A percentile compares a stretch with the other conserved stretches of the same genome.
phyloP scores from a whole-genome alignment of 2,797 vertebrate species.

The Hippocampus kuda region DNA sequence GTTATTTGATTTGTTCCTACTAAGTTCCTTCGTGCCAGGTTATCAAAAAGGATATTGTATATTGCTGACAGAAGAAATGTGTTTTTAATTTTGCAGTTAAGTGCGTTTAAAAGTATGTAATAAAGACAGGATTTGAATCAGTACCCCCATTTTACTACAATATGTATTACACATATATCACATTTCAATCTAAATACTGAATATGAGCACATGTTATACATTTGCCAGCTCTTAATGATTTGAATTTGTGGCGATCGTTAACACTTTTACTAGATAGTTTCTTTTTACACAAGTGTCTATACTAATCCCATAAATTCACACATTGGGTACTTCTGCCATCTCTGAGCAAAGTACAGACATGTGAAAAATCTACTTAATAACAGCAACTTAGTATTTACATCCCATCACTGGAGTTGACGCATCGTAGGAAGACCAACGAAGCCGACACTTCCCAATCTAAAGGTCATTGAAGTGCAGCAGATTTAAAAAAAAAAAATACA shows the following conservation, averaged over 20 bases:
- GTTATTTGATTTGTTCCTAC: no score
- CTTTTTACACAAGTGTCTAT: no score
- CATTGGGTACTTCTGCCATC: no score
- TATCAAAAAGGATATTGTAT: no score
- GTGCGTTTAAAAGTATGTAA: neutral
- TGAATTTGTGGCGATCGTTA: no score
- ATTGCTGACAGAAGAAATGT: neutral
- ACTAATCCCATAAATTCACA: no score
- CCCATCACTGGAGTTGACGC: neutral
- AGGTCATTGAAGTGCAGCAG: no score
- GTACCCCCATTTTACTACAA: neutral
- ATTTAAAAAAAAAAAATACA: no score
- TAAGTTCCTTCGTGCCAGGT: neutral
- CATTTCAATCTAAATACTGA: neutral
- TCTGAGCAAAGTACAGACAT: no score
- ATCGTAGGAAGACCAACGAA: neutral
- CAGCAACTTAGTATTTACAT: neutral
- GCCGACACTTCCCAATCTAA: no score
- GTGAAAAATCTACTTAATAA: no score
- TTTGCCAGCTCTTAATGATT: neutral
- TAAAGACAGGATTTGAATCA: neutral
- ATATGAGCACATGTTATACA: neutral
- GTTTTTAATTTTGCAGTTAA: neutral
- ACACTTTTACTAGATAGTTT: no score
- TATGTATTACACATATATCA: neutral